Percentiles rank a stretch among this genome's conserved stretches.
Conservation (phyloP, 1,140 invertebrate genomes). For the Anoplophora glabripennis region DNA sequence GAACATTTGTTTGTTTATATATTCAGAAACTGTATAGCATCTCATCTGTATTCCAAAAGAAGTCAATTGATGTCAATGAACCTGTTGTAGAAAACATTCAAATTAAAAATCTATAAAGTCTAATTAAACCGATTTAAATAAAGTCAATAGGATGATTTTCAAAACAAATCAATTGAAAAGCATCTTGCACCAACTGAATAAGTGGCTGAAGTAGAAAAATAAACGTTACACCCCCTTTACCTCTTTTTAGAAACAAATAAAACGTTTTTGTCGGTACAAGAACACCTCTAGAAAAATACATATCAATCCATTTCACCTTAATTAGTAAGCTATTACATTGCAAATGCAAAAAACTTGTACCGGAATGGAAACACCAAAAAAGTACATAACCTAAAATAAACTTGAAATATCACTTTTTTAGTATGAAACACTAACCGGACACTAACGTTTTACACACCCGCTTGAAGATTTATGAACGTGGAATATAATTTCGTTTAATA, state of each 20-base stretch:
- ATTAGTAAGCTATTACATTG: background rate
- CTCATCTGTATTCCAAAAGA: no score
- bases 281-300: no score
- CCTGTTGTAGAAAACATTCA: background rate
- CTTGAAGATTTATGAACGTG: slow-evolving; percentile 16
- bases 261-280: background rate
- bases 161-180: slow-evolving; percentile 15
- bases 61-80: no score
- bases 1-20: no score
- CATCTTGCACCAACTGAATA: background rate
- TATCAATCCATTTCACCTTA: background rate
- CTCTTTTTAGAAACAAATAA: slow-evolving; percentile 15
- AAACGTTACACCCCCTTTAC: background rate
- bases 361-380: slow-evolving; percentile 42
- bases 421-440: background rate
- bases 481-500: slow-evolving; percentile 28
- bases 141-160: slow-evolving; percentile 28
- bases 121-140: slow-evolving; percentile 32
- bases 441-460: slow-evolving; percentile 20
- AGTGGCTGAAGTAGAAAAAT: background rate
- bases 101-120: slow-evolving; percentile 23
- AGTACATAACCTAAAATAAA: slow-evolving; percentile 41
- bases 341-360: slow-evolving; percentile 27
- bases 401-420: slow-evolving; percentile 6
- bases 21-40: no score